These are phyloP conservation scores for Phengaris arion DNA, from an alignment of 2,888 invertebrate genomes.

Conservation along the genomic window DNA sequence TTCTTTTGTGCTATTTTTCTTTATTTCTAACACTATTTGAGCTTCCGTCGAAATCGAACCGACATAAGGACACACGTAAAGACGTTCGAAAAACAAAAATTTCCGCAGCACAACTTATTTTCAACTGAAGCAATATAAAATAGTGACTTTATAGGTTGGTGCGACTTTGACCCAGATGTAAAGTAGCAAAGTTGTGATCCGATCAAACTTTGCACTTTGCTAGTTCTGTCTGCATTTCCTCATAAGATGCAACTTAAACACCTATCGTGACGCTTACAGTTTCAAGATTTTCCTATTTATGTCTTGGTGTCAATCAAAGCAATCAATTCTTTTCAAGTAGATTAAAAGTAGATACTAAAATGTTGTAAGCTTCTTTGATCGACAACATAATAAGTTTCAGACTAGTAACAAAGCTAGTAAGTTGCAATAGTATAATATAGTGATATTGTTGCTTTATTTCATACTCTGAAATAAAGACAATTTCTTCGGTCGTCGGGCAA, in stretches of 20 bases:
- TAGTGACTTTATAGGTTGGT: neutral
- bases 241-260: neutral
- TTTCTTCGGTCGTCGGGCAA: too few relatives aligned
- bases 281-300: neutral
- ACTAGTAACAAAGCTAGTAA: too few relatives aligned
- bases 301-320: too few relatives aligned
- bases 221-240: neutral
- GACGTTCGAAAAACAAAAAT: neutral
- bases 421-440: too few relatives aligned
- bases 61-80: neutral
- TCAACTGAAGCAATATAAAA: neutral
- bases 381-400: too few relatives aligned
- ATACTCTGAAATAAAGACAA: too few relatives aligned
- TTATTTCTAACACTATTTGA: too few relatives aligned
- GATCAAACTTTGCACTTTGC: constrained; percentile 20
- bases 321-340: too few relatives aligned
- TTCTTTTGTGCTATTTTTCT: neutral
- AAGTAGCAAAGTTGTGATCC: constrained; percentile 23
- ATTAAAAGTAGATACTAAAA: too few relatives aligned
- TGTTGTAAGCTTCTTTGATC: too few relatives aligned
- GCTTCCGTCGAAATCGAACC: neutral
- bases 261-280: neutral
- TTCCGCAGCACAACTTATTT: neutral
- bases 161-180: constrained; percentile 32
- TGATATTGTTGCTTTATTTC: too few relatives aligned